phyloP scores from a whole-genome alignment of 2,113 vertebrate species.

The Gymnorhina tibicen region DNA sequence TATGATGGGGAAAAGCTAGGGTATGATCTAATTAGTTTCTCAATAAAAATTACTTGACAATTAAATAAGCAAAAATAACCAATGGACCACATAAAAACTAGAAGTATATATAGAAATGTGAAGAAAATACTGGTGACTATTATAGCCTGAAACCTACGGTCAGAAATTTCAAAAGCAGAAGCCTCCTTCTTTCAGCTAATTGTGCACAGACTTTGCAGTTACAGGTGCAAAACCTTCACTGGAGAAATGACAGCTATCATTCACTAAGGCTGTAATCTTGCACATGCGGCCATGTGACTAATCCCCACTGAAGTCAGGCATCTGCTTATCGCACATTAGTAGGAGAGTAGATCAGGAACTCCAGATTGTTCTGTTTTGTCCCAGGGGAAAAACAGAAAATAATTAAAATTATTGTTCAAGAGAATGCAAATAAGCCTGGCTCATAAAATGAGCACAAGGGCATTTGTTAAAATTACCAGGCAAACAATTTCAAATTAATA shows the following conservation, averaged over 20 bases:
- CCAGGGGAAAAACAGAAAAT: neutral
- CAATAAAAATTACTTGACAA: neutral
- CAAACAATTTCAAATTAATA: neutral
- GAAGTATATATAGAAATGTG: neutral
- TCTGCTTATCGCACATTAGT: neutral
- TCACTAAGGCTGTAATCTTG: neutral
- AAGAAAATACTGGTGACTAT: neutral
- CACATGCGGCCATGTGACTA: neutral
- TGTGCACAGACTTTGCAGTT: neutral
- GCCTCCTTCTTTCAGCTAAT: neutral
- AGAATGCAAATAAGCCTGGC: neutral
- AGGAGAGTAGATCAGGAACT: neutral
- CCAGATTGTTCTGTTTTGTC: neutral
- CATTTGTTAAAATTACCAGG: conserved; percentile 1
- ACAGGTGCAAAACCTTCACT: neutral
- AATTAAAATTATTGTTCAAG: neutral
- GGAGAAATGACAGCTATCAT: neutral
- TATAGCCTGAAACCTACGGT: neutral
- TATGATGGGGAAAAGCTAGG: neutral
- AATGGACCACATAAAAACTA: neutral
- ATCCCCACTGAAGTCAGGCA: neutral
- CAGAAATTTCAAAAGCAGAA: neutral
- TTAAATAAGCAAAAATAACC: neutral
- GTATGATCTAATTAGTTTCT: neutral
- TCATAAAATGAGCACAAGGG: neutral